phyloP scores from a whole-genome alignment of 2,113 vertebrate genomes.

The Conger conger region DNA sequence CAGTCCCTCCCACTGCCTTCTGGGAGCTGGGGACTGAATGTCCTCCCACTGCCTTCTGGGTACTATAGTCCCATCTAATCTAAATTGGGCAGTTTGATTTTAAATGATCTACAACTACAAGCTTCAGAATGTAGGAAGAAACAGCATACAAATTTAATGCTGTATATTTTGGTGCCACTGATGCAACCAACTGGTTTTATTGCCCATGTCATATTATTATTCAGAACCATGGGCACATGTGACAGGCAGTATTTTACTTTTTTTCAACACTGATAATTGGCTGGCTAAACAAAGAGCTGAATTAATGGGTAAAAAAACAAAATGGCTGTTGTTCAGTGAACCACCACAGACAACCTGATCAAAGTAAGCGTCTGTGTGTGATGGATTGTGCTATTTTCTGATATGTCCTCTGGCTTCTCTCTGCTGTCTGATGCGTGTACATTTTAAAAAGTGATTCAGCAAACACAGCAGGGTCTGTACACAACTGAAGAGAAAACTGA shows the following conservation, averaged over 20 bases:
- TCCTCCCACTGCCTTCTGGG: neutral
- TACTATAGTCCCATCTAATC: neutral
- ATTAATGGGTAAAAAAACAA: neutral
- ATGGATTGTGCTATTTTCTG: neutral
- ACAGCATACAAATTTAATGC: neutral
- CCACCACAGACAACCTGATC: neutral
- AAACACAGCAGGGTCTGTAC: neutral
- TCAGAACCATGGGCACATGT: neutral
- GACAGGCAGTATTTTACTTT: neutral
- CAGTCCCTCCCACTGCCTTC: neutral
- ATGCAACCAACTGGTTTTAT: neutral
- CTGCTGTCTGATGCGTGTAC: neutral
- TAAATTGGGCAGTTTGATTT: neutral
- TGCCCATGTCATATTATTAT: neutral
- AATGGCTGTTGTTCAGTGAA: neutral
- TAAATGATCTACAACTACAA: neutral
- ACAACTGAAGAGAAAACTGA: neutral
- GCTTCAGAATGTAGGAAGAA: neutral
- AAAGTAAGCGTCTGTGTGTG: neutral
- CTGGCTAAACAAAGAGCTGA: neutral
- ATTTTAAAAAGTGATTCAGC: neutral
- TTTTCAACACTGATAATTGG: neutral
- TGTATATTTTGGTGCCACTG: neutral
- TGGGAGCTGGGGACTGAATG: neutral
- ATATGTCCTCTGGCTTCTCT: neutral